Conservation (phyloP, 30 jellyfish, hydroid and myxozoan species). For the Aurelia coerulea region DNA sequence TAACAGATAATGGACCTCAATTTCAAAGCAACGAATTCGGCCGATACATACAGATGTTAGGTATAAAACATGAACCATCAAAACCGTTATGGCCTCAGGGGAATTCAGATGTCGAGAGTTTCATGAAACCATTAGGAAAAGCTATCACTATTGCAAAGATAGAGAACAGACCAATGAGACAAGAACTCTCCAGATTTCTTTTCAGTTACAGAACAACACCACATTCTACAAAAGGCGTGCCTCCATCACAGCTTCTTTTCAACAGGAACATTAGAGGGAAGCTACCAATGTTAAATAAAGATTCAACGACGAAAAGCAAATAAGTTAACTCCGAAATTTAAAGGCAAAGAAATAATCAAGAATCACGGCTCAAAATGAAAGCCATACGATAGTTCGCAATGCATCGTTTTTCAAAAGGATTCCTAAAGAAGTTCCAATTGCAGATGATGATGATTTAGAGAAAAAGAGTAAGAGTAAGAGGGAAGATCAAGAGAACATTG, state of each 20-base stretch:
- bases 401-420: too few relatives aligned
- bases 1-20: constrained; percentile 67
- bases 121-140: constrained; percentile 34
- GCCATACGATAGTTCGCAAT: not conserved
- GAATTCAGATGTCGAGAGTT: constrained; percentile 30
- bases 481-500: too few relatives aligned
- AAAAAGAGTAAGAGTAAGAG: too few relatives aligned
- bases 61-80: constrained; percentile 5
- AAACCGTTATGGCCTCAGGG: constrained; percentile 48
- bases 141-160: constrained; percentile 17
- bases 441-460: too few relatives aligned
- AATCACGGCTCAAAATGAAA: constrained; percentile 31
- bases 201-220: constrained; percentile 41
- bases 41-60: constrained; percentile 7
- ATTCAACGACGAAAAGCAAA: constrained; percentile 30
- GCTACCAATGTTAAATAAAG: not conserved
- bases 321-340: constrained; percentile 52
- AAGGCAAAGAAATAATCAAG: constrained; percentile 53
- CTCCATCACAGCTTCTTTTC: constrained; percentile 56
- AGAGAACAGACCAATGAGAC: constrained; percentile 42
- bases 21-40: constrained; percentile 35
- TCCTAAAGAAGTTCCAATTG: too few relatives aligned
- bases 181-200: constrained; percentile 22
- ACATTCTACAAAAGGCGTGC: constrained; percentile 32
- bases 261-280: constrained; percentile 18